Evolutionary conservation across 1,140 invertebrate genomes (phyloP).

Genomic region (Maniola jurtina): DNA sequence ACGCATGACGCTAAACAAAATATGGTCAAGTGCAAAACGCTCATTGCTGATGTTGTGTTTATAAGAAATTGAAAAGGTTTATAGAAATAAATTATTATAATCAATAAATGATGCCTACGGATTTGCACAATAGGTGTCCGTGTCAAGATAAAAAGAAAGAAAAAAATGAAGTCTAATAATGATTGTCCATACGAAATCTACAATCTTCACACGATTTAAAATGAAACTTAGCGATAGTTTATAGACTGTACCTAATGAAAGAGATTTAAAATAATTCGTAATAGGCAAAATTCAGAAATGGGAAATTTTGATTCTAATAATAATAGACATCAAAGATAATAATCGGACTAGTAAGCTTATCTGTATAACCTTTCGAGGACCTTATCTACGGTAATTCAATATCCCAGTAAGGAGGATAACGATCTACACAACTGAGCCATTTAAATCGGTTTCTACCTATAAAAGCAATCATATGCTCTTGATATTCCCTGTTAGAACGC

Average conservation of each 20-base stretch:
- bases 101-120: no score
- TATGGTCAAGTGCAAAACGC: background rate
- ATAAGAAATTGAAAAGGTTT: background rate
- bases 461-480: constrained; percentile 19
- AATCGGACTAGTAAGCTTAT: background rate
- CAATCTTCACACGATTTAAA: no score
- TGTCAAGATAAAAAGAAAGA: no score
- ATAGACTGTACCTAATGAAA: background rate
- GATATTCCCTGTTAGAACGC: constrained; percentile 8
- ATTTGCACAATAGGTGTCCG: no score
- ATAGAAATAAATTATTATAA: background rate
- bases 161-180: no score
- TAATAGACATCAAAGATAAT: constrained; percentile 4
- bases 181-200: no score
- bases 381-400: constrained; percentile 15
- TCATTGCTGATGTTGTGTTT: background rate
- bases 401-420: constrained; percentile 17
- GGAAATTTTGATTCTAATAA: constrained; percentile 8
- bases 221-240: no score
- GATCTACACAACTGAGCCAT: constrained; percentile 17
- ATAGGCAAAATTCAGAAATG: background rate
- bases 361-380: constrained; percentile 7
- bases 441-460: constrained; percentile 16
- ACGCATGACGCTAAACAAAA: background rate
- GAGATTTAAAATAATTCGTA: background rate